Conservation (phyloP, 2,797 vertebrate genomes). For the Pogonophryne albipinna region DNA sequence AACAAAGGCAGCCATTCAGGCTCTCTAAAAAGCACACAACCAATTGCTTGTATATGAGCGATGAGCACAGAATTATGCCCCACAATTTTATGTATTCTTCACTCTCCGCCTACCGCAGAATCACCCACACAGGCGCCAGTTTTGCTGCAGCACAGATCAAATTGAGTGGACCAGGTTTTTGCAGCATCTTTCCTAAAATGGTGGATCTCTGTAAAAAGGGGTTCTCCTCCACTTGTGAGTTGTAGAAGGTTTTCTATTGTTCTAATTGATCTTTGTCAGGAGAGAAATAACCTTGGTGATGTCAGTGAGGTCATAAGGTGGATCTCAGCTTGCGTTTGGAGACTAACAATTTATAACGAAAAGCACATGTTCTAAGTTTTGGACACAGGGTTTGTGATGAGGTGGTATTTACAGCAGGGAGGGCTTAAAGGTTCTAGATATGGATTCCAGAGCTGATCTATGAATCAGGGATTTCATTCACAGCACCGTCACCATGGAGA, state of each 20-base stretch:
- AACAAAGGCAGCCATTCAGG: constrained; percentile 68
- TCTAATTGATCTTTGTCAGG: neutral
- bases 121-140: neutral
- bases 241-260: neutral
- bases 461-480: no score
- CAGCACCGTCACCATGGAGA: no score
- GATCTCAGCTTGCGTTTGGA: neutral
- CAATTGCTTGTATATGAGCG: constrained; percentile 64
- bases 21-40: constrained; percentile 55
- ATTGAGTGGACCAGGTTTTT: neutral
- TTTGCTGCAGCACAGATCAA: constrained; percentile 7
- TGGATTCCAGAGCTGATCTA: no score
- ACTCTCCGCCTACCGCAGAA: constrained; percentile 7
- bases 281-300: neutral
- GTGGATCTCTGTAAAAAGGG: no score
- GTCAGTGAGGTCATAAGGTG: neutral
- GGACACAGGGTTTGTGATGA: no score
- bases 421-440: no score
- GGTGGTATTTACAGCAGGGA: no score
- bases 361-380: no score
- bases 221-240: neutral
- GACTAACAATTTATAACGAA: neutral
- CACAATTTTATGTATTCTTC: constrained; percentile 46
- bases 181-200: neutral
- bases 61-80: constrained; percentile 56